phyloP scores from a whole-genome alignment of 2,113 vertebrate genomes.

The Nematolebias whitei region DNA sequence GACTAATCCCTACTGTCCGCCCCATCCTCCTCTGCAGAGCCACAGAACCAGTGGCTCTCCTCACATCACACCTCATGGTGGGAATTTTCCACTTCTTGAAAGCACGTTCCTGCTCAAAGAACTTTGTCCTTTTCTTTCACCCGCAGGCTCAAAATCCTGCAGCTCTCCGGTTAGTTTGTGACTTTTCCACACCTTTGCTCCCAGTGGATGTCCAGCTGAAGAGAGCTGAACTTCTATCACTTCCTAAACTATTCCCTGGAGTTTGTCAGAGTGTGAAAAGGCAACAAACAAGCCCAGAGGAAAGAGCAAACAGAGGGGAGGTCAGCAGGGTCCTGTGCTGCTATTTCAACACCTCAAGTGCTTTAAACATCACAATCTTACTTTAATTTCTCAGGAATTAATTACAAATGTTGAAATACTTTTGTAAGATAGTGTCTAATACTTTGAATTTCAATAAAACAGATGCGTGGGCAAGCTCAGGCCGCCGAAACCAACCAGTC shows the following conservation, averaged over 20 bases:
- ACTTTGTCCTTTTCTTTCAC: constrained; percentile 53
- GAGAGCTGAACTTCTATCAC: constrained; percentile 39
- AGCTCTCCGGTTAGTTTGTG: constrained; percentile 34
- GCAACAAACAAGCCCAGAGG: constrained; percentile 17
- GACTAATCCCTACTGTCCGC: neutral
- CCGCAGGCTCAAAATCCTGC: constrained; percentile 6
- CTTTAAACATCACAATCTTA: neutral
- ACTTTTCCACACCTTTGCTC: constrained; percentile 64
- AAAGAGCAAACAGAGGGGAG: constrained; percentile 34
- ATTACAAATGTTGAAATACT: neutral
- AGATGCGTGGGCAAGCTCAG: too few relatives aligned
- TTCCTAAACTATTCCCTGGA: constrained; percentile 72
- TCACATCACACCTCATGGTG: constrained; percentile 49
- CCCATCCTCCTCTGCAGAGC: constrained; percentile 15
- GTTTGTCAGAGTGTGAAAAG: constrained; percentile 41
- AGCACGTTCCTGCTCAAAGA: constrained; percentile 61
- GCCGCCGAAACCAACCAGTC: neutral
- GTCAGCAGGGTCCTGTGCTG: constrained; percentile 33
- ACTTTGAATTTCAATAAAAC: too few relatives aligned
- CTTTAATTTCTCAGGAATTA: neutral
- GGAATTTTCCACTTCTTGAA: too few relatives aligned
- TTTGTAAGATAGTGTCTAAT: neutral
- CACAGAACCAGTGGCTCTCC: constrained; percentile 39
- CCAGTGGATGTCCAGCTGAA: constrained; percentile 66
- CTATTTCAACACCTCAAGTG: neutral